Evolutionary conservation across 2,113 vertebrate genomes (phyloP), one percentile per base, ranked within the genome.

Genomic region (Odobenus rosmarus): DNA sequence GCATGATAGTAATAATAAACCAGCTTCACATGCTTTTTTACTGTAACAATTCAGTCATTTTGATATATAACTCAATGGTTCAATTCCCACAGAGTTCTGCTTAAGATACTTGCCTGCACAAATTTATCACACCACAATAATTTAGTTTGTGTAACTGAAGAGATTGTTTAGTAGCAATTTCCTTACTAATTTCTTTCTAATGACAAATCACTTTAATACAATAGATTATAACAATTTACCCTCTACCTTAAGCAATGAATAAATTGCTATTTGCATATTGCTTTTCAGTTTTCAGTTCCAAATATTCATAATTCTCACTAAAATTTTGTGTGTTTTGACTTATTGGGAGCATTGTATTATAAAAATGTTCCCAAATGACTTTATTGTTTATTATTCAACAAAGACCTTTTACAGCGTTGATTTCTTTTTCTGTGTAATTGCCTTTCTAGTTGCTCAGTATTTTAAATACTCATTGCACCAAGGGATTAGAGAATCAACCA

Each of bases 81-180:
- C 83, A 97, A 24, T 92, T 97, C 77, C 90, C 55, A 61, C 36
- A 88, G 94, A 96, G 85, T 88, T 90, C 81, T 90, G 55, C 46
- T 90, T 95, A 94, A 86, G 31, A 96, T 28, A 94, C 59, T 95
- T 83, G 88, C 90, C 90, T 91, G 46, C 26, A 93, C 33, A 84
- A 87, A 97, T 97, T 95, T 77, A 83, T 94, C 77, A 94, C 51
- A 86, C 2, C 31, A 10, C 59, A 97, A 71, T 97, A 96, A 96
- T 96, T 95, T 95, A 87, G 31, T 96, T 94, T 93, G 61, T 95
- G 57, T 95, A 97, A 92, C 59, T 80, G 83, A 95, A 96, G 82
- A 97, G 67, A 96, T 28, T 96, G 26, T 82, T 98, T 97, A 95
- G 95, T 83, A 97, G 88, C 79, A 95, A 92, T 98, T 97, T 97